Conservation (phyloP, 2,888 invertebrate genomes). For the Lithophane leautieri region DNA sequence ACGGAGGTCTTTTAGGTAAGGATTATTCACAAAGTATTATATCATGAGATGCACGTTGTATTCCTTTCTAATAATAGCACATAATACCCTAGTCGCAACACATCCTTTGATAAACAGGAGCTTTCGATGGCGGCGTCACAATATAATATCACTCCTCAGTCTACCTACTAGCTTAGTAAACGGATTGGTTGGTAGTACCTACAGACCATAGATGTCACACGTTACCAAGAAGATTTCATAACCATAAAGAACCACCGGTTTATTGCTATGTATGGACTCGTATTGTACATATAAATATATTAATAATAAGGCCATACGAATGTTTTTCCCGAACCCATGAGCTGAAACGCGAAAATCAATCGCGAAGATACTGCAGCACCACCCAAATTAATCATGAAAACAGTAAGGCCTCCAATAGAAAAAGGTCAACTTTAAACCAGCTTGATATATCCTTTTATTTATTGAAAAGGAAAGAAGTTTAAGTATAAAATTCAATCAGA, state of each 20-base stretch:
- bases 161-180: no score
- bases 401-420: background rate
- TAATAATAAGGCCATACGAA: background rate
- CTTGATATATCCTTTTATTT: background rate
- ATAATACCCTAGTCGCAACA: no score
- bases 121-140: no score
- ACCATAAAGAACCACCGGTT: background rate
- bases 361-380: background rate
- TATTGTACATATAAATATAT: background rate
- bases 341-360: background rate
- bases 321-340: background rate
- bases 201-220: background rate
- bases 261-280: background rate
- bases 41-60: background rate
- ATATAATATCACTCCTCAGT: no score
- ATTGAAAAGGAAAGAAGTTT: constrained; percentile 8
- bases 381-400: background rate
- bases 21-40: background rate
- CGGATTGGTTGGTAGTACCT: background rate
- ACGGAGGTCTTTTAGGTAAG: no score
- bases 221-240: background rate
- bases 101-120: no score
- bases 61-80: no score
- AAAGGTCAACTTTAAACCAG: background rate
- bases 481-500: constrained; percentile 23